Conservation (phyloP, 2,797 vertebrate genomes). For the Chlorospingus semifuscus region DNA sequence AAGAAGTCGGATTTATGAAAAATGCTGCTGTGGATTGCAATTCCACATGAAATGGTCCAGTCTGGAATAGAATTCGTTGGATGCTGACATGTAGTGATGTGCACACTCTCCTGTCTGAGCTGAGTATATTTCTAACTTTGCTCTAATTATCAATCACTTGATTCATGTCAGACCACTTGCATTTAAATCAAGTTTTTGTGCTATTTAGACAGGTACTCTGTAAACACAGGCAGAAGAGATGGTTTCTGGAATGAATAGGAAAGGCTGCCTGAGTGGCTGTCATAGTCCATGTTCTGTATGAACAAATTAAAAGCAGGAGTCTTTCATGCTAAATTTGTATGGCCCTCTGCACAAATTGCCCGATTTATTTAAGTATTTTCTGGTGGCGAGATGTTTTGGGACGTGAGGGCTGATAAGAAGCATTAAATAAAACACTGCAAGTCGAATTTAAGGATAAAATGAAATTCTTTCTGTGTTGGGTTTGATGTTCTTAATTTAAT, state of each 20-base stretch:
- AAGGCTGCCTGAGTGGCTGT: not conserved
- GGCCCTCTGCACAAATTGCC: slow-evolving; percentile 29
- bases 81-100: not conserved
- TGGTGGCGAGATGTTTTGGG: not conserved
- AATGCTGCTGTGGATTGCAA: not conserved
- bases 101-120: not conserved
- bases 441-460: slow-evolving; percentile 32
- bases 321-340: slow-evolving; percentile 59
- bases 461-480: slow-evolving; percentile 14
- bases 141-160: slow-evolving; percentile 55
- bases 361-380: slow-evolving; percentile 49
- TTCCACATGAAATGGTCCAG: slow-evolving; percentile 7
- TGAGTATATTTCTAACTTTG: slow-evolving; percentile 22
- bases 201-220: slow-evolving; percentile 39
- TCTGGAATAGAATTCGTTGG: rapidly evolving
- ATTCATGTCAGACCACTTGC: slow-evolving; percentile 34
- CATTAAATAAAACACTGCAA: slow-evolving; percentile 29
- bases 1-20: not conserved
- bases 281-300: not conserved
- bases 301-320: slow-evolving; percentile 44
- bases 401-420: not conserved
- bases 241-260: not conserved
- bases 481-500: slow-evolving; percentile 69
- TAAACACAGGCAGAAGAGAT: slow-evolving; percentile 15
- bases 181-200: slow-evolving; percentile 50